Evolutionary conservation across 2,113 vertebrate species (phyloP).

Genomic region (Sminthopsis crassicaudata): DNA sequence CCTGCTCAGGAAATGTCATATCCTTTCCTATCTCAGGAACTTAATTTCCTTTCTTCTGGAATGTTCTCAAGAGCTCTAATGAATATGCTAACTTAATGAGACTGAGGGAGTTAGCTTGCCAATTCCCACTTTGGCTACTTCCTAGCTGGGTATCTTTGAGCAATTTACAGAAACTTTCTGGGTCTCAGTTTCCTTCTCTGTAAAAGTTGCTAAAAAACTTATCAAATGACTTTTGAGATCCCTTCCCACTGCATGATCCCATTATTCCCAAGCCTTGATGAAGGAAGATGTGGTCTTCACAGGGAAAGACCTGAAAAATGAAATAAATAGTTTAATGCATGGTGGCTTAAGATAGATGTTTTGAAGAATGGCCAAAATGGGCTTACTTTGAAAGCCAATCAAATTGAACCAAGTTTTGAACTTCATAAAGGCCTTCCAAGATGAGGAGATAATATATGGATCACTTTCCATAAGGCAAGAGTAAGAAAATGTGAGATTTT

Average conservation of each 20-base stretch:
- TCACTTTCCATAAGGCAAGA: constrained; percentile 2
- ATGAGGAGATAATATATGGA: neutral
- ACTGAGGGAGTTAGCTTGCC: constrained; percentile 54
- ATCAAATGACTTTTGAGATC: neutral
- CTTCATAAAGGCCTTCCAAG: constrained; percentile 15
- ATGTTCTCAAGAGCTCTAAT: constrained; percentile 84
- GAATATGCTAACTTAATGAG: constrained; percentile 76
- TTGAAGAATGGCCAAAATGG: neutral
- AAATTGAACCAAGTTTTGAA: neutral
- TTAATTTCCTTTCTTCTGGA: constrained; percentile 86
- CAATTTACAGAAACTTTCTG: neutral
- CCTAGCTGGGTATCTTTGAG: neutral
- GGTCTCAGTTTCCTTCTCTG: neutral
- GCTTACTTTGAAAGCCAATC: constrained; percentile 34
- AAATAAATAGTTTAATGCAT: neutral
- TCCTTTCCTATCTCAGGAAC: constrained; percentile 88
- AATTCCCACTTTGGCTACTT: constrained; percentile 51
- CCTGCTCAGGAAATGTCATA: constrained; percentile 90
- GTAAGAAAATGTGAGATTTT: neutral
- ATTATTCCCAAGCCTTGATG: constrained; percentile 70
- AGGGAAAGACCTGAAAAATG: neutral
- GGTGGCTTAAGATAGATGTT: neutral
- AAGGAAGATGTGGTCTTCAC: neutral
- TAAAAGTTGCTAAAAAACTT: neutral
- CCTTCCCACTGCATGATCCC: neutral